A percentile compares a stretch with the other conserved stretches of the same genome.
Conservation (phyloP, 2,113 vertebrate species). For the Antechinus flavipes region DNA sequence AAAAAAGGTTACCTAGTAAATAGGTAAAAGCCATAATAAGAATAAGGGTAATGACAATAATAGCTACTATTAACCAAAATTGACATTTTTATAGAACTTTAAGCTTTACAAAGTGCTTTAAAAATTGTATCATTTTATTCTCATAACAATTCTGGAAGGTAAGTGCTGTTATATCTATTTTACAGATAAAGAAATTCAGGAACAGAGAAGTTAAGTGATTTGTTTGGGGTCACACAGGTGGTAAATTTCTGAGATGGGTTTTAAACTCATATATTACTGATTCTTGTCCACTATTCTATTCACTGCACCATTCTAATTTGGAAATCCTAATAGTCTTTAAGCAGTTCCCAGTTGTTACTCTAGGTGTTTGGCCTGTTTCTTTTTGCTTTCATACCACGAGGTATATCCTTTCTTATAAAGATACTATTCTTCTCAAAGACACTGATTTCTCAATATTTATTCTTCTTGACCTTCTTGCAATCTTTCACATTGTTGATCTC, state of each 20-base stretch:
- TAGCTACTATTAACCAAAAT: neutral
- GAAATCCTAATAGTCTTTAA: neutral
- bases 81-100: neutral
- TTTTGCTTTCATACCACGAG: neutral
- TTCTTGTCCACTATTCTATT: neutral
- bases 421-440: neutral
- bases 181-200: neutral
- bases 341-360: neutral
- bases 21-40: neutral
- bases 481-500: neutral
- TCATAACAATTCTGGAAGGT: neutral
- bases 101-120: neutral
- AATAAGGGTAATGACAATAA: neutral
- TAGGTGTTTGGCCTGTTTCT: neutral
- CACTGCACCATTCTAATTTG: neutral
- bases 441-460: neutral
- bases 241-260: neutral
- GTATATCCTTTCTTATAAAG: neutral
- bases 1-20: neutral
- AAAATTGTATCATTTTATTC: neutral
- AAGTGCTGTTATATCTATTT: neutral
- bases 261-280: neutral
- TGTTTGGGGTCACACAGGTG: neutral
- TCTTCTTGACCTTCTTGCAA: neutral
- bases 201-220: neutral